phyloP scores from a whole-genome alignment of 2,797 vertebrate genomes.

The Anolis apletophallus region DNA sequence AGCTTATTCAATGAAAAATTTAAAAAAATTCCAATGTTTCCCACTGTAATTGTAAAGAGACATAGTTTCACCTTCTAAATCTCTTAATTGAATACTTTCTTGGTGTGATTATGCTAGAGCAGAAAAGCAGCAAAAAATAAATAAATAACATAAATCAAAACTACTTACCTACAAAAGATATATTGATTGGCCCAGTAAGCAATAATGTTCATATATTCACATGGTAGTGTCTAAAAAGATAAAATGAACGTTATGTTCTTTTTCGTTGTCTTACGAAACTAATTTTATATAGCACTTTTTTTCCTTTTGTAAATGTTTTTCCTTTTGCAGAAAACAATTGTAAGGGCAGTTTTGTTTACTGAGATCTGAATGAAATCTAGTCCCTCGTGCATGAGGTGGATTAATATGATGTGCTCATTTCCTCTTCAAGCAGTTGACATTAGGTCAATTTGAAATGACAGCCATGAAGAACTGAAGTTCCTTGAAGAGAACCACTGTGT shows the following conservation, averaged over 20 bases:
- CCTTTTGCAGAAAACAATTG: conserved; percentile 45
- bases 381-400: background rate
- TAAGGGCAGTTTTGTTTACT: conserved; percentile 46
- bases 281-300: conserved; percentile 46
- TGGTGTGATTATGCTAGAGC: conserved; percentile 44
- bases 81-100: background rate
- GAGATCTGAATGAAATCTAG: conserved; percentile 9
- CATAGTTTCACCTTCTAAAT: conserved; percentile 54
- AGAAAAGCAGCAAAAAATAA: background rate
- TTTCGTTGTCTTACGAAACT: conserved; percentile 32
- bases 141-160: conserved; percentile 11
- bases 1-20: conserved; percentile 53
- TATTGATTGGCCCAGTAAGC: conserved; percentile 64
- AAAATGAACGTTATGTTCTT: conserved; percentile 47
- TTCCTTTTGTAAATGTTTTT: conserved; percentile 26
- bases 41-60: conserved; percentile 49
- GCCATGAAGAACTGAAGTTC: background rate
- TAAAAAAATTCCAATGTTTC: conserved; percentile 14
- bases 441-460: background rate
- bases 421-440: background rate
- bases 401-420: background rate
- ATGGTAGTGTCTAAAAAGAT: conserved; percentile 45
- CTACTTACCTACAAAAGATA: conserved; percentile 42
- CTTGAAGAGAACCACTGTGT: background rate
- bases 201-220: conserved; percentile 45